Percentiles rank a stretch among this genome's conserved stretches.
phyloP scores from a whole-genome alignment of 2,888 invertebrate genomes.

The Drosophila multiciliata region DNA sequence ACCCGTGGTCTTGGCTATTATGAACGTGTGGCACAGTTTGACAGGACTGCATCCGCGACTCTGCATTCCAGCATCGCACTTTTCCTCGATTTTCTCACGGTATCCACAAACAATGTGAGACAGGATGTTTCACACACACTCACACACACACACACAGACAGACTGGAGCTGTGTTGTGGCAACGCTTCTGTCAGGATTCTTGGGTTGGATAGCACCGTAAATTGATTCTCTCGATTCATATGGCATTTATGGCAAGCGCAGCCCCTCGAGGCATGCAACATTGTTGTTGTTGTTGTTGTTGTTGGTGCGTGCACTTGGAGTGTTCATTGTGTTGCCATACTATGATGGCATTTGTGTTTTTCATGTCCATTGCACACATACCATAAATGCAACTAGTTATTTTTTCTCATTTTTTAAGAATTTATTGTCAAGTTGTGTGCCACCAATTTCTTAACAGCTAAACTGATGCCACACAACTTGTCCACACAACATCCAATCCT shows the following conservation, averaged over 20 bases:
- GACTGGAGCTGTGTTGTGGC: slow-evolving; percentile 16
- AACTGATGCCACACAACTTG: background rate
- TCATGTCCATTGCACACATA: background rate
- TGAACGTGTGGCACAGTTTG: slow-evolving; percentile 10
- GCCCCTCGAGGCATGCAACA: slow-evolving; percentile 22
- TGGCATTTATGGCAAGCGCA: slow-evolving; percentile 50
- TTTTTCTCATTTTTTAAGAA: slow-evolving; percentile 10
- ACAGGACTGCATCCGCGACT: background rate
- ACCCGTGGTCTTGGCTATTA: slow-evolving; percentile 17
- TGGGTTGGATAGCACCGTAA: slow-evolving; percentile 27
- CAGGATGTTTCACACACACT: slow-evolving; percentile 32
- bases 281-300: background rate
- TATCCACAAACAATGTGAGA: slow-evolving; percentile 42
- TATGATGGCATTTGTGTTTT: background rate
- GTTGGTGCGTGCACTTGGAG: background rate
- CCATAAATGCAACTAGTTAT: background rate
- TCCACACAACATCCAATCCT: background rate
- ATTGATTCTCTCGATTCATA: slow-evolving; percentile 69
- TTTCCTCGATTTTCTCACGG: slow-evolving; percentile 47
- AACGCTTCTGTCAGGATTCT: slow-evolving; percentile 6
- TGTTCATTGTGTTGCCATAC: background rate
- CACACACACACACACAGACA: slow-evolving; percentile 35
- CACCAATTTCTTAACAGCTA: no score
- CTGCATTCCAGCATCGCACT: background rate
- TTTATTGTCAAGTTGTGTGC: slow-evolving; percentile 4